Evolutionary conservation across 2,888 invertebrate species (phyloP), one percentile per base, ranked within the genome.

Genomic region (Ashinkailepas kermadecensis): DNA sequence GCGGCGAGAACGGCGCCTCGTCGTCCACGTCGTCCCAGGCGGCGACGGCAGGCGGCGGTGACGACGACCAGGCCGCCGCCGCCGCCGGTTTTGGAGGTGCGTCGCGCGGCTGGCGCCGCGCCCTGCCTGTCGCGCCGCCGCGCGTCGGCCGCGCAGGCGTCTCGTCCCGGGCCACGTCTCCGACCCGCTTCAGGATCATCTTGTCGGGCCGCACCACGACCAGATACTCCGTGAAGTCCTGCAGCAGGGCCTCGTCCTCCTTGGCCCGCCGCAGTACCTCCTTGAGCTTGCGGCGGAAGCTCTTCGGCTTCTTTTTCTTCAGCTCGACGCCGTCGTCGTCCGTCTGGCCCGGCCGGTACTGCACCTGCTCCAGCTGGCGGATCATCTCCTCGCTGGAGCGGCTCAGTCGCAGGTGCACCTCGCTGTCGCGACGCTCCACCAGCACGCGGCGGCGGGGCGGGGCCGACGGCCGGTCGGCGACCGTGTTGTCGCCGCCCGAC

Each of bases 291-390:
- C 79, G 21, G 15, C 79, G 57, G 79, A 79, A 79, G 58, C 79
- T 79, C 25, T 79, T 79, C 11, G 79, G 79, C 59, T 79, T 79
- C 25, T 79, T 79, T 23, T 79, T 79, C 13, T 15, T 18, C 58
- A 79, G 79, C 9, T 79, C 79, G 15, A 79, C 79, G 23, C 79
- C 79, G 58, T 79, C 59, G 7, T 79, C 79, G 18, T 79, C 79
- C 4, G 79, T 79, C 25, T 79, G 58, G n/a, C 79, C 79, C 6
- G 79, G 79, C 58, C 58, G 23, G 25, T 79, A 79, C 57, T 79
- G 58, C 9, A 79, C 18, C 9, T 15, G 11, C 58, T 59, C 25
- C 57, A 79, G 57, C 58, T 57, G 57, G 4, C 58, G n/a, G 58
- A 79, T 57, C 79, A 79, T 59, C 23, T 79, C 58, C 25, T 79